Evolutionary conservation across 1,140 invertebrate species (phyloP).

Genomic region (Drosophila biarmipes): DNA sequence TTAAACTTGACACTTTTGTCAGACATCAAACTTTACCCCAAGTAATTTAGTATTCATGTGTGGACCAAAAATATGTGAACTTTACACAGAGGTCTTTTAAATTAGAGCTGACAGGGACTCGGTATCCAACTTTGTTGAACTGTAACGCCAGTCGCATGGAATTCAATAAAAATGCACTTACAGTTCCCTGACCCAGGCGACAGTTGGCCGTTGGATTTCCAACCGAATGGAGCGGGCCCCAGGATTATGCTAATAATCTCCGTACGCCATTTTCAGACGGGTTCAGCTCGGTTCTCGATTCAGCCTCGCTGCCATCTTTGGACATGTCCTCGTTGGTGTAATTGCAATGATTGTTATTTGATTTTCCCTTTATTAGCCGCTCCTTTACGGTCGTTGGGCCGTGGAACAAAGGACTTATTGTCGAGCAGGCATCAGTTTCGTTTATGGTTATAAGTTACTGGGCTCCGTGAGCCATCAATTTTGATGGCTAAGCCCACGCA

Average conservation of each 20-base stretch:
- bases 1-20: not conserved
- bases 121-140: not conserved
- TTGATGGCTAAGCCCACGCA: conserved; percentile 29
- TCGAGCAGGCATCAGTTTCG: conserved; percentile 14
- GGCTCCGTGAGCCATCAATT: conserved; percentile 41
- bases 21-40: not conserved
- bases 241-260: conserved; percentile 43
- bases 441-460: conserved; percentile 50
- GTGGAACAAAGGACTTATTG: conserved; percentile 30
- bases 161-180: conserved; percentile 44
- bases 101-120: conserved; percentile 10
- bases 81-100: not conserved
- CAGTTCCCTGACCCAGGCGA: conserved; percentile 29
- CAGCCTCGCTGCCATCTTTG: not conserved
- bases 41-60: not conserved
- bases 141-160: conserved; percentile 14
- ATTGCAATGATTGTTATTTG: conserved; percentile 47
- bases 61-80: not conserved
- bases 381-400: conserved; percentile 26
- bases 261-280: conserved; percentile 5
- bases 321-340: conserved; percentile 31
- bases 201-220: conserved; percentile 16
- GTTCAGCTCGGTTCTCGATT: conserved; percentile 36
- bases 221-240: not conserved
- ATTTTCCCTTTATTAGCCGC: conserved; percentile 39